Percentiles rank a stretch among this genome's conserved stretches.
Conservation (phyloP, 2,888 invertebrate genomes). For the Stictocephala bisonia region DNA sequence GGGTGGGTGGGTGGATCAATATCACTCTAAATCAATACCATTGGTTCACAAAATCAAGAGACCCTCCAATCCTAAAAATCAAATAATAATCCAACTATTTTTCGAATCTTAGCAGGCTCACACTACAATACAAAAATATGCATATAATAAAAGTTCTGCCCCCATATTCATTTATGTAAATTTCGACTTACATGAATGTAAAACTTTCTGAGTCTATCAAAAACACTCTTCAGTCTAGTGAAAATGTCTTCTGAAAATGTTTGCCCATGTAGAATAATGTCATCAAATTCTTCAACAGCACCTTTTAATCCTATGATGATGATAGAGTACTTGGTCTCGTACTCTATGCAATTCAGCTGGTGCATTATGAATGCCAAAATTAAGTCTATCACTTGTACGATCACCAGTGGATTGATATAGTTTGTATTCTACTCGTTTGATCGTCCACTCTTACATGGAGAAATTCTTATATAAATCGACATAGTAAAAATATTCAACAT, state of each 20-base stretch:
- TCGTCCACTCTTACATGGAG: constrained; percentile 22
- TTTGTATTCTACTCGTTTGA: constrained; percentile 23
- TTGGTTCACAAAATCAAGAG: too few species aligned
- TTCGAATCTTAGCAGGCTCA: too few species aligned
- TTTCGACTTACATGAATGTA: background rate
- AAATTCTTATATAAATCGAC: constrained; percentile 42
- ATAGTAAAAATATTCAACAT: constrained; percentile 36
- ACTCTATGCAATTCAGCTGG: background rate
- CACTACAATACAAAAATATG: too few species aligned
- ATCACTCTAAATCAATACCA: too few species aligned
- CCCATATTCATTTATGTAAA: too few species aligned
- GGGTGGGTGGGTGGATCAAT: too few species aligned
- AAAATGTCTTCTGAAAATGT: background rate
- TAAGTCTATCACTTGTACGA: background rate
- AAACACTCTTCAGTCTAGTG: background rate
- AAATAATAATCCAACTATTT: too few species aligned
- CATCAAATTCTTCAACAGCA: background rate
- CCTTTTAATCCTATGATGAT: background rate
- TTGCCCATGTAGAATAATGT: background rate
- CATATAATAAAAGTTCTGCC: too few species aligned
- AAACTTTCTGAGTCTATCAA: background rate
- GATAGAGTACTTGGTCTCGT: background rate
- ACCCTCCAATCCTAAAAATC: too few species aligned
- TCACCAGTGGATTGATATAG: constrained; percentile 44
- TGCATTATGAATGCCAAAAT: constrained; percentile 10